phyloP scores from a whole-genome alignment of 53 echinoderm and acorn worm genomes.

The Pentamera pediparva region DNA sequence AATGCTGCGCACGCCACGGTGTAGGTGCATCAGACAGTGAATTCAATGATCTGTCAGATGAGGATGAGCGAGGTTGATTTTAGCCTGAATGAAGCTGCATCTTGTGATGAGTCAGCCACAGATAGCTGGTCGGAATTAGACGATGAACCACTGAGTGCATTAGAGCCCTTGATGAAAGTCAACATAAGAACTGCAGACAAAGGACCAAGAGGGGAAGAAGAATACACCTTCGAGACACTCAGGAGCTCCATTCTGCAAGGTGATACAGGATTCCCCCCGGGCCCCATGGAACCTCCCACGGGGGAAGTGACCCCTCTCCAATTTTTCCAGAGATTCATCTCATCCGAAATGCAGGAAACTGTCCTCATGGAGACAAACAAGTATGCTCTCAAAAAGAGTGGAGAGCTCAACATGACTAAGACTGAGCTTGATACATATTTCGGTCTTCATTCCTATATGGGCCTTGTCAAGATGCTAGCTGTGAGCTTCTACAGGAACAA shows the following conservation, averaged over 20 bases:
- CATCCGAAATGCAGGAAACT: background rate
- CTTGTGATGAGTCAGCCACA: background rate
- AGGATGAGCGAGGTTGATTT: too few species aligned
- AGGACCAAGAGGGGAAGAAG: background rate
- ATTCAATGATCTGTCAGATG: too few species aligned
- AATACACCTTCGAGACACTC: background rate
- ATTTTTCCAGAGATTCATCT: background rate
- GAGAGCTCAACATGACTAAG: background rate
- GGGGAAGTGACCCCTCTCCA: background rate
- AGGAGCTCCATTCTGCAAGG: background rate
- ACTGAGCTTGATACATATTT: background rate
- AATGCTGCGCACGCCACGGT: too few species aligned
- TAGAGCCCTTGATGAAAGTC: too few species aligned
- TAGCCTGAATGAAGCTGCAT: too few species aligned
- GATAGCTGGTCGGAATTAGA: background rate
- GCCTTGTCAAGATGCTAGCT: background rate
- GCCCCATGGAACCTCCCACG: background rate
- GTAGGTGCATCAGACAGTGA: background rate
- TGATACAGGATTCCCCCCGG: background rate
- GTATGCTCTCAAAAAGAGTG: background rate
- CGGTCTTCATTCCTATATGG: slow-evolving; percentile 4
- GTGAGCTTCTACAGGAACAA: too few species aligned
- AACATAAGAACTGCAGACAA: too few species aligned
- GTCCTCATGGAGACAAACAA: slow-evolving; percentile 1
- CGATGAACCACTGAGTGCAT: background rate